Conservation (phyloP, 2,888 invertebrate species). For the Conchocele bisecta region DNA sequence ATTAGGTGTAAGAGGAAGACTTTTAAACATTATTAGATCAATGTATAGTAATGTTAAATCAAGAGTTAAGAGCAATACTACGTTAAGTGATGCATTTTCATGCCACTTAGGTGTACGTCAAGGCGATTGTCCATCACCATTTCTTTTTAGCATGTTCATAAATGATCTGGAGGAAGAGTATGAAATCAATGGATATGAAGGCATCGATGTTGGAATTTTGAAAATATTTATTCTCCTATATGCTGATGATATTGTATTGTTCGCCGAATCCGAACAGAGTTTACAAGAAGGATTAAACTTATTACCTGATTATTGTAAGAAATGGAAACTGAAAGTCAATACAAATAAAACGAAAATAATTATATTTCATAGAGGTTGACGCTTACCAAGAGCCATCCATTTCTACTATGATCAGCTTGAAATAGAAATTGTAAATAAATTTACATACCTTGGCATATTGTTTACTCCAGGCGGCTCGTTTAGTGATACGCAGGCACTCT, state of each 20-base stretch:
- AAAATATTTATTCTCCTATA: neutral
- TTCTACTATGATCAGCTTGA: no score
- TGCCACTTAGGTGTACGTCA: slow-evolving; percentile 23
- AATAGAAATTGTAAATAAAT: no score
- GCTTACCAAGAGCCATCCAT: no score
- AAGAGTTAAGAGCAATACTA: neutral
- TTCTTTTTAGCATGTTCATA: slow-evolving; percentile 11
- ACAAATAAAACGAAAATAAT: no score
- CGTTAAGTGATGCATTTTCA: neutral
- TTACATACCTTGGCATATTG: no score
- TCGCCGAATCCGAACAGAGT: no score
- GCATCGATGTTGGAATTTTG: neutral
- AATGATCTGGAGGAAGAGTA: slow-evolving; percentile 6
- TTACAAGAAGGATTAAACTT: no score
- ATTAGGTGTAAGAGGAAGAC: slow-evolving; percentile 14
- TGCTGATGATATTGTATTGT: neutral
- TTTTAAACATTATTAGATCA: slow-evolving; percentile 6
- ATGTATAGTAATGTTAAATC: slow-evolving; percentile 24
- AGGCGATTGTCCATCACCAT: slow-evolving; percentile 27
- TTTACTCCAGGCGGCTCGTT: no score
- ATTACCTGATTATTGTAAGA: no score
- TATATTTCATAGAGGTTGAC: no score
- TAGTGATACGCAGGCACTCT: no score
- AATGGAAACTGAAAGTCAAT: no score
- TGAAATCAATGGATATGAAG: neutral